These are phyloP conservation scores for Cyphomyrmex costatus DNA, from an alignment of 1,140 invertebrate species.

Conservation along the genomic window DNA sequence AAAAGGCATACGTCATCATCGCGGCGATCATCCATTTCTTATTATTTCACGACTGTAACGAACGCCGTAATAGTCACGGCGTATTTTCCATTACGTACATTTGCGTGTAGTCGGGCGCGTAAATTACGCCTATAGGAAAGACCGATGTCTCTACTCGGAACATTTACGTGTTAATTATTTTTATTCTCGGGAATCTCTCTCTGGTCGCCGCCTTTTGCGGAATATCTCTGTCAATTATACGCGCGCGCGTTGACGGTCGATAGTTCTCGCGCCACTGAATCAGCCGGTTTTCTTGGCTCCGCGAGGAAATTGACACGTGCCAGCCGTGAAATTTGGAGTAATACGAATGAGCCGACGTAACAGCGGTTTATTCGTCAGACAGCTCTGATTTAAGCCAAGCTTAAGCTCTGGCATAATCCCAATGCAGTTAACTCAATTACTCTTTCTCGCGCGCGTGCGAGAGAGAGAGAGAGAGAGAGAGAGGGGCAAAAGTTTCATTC, in stretches of 20 bases:
- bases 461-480: neutral
- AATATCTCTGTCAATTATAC: neutral
- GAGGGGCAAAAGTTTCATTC: constrained; percentile 17
- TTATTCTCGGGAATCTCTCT: constrained; percentile 3
- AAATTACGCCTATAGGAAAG: neutral
- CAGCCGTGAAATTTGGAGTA: constrained; percentile 63
- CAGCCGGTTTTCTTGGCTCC: constrained; percentile 64
- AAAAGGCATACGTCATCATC: constrained; percentile 52
- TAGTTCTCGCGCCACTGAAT: constrained; percentile 5
- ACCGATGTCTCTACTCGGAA: constrained; percentile 4
- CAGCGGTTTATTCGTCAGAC: constrained; percentile 54
- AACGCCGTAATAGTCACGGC: neutral
- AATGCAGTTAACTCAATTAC: constrained; percentile 63
- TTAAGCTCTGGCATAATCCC: constrained; percentile 57
- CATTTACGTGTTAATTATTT: neutral
- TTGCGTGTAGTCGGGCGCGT: neutral
- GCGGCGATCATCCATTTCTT: constrained; percentile 55
- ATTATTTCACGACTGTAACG: constrained; percentile 31
- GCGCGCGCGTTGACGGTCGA: neutral
- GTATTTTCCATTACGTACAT: constrained; percentile 32
- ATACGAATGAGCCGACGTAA: constrained; percentile 61
- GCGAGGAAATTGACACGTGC: constrained; percentile 67
- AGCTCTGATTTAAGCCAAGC: constrained; percentile 68
- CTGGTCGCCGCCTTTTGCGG: neutral
- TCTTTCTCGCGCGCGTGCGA: neutral